Percentiles rank a stretch among this genome's conserved stretches.
Evolutionary conservation across 2,113 vertebrate species (phyloP).

Genomic region (Polypterus senegalus): DNA sequence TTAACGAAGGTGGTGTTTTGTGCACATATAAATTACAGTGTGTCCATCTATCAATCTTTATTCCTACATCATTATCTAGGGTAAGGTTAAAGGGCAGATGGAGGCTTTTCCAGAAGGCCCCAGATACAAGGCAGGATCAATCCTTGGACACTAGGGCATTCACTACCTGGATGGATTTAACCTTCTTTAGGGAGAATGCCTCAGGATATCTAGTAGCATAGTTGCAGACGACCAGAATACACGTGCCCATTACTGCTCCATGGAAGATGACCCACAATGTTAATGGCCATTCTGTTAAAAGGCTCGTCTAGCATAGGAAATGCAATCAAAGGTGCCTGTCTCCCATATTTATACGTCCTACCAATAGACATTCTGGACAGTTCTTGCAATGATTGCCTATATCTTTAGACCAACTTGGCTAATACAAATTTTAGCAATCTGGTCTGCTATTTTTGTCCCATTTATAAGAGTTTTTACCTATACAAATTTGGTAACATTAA

Average conservation of each 20-base stretch:
- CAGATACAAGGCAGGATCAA: too few species aligned
- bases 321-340: background rate
- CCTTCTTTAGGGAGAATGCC: conserved; percentile 3
- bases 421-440: background rate
- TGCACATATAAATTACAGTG: too few species aligned
- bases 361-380: conserved; percentile 2
- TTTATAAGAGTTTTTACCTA: too few species aligned
- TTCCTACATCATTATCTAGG: too few species aligned
- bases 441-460: too few species aligned
- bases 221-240: conserved; percentile 1
- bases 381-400: background rate
- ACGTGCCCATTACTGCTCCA: background rate
- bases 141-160: too few species aligned
- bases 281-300: conserved; percentile 4
- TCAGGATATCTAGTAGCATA: conserved; percentile 7
- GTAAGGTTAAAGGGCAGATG: too few species aligned
- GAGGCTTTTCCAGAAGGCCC: too few species aligned
- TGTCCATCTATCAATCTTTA: too few species aligned
- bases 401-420: background rate
- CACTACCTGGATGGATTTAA: background rate
- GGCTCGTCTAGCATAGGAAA: background rate
- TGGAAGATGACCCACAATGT: background rate
- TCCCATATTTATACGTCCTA: background rate
- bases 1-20: too few species aligned
- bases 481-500: too few species aligned